These are phyloP conservation scores for Rhagonycha fulva DNA, from an alignment of 2,888 invertebrate species.

Conservation along the genomic window DNA sequence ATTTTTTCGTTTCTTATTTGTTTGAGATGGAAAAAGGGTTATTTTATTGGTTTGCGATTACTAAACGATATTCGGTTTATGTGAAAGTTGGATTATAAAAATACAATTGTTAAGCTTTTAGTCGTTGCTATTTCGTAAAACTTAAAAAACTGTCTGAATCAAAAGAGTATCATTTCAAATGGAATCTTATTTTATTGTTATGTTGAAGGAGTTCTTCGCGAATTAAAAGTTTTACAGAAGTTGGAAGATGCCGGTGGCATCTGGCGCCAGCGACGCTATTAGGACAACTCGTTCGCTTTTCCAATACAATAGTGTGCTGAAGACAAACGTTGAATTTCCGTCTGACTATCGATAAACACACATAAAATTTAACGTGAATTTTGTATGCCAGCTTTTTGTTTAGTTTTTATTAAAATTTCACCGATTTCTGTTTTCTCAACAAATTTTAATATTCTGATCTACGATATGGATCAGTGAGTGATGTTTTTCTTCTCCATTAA, in stretches of 20 bases:
- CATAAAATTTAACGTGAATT: conserved; percentile 5
- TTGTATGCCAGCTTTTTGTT: neutral
- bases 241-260: conserved; percentile 33
- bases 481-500: neutral
- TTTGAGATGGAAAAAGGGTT: neutral
- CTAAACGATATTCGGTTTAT: conserved; percentile 33
- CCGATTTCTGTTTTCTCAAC: neutral
- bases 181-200: conserved; percentile 24
- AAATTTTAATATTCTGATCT: neutral
- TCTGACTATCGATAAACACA: conserved; percentile 13
- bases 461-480: neutral
- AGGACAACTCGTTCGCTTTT: conserved; percentile 31
- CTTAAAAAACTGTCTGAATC: neutral
- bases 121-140: neutral
- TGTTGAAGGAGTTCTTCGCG: conserved; percentile 32
- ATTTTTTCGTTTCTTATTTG: neutral
- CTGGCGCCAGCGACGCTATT: conserved; percentile 38
- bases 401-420: neutral
- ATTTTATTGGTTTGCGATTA: conserved; percentile 35
- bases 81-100: conserved; percentile 22
- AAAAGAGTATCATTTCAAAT: neutral
- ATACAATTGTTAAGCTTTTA: neutral
- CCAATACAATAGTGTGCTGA: conserved; percentile 21
- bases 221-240: conserved; percentile 38
- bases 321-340: conserved; percentile 18